Evolutionary conservation across 1,140 invertebrate species (phyloP).

Genomic region (Zophobas morio): DNA sequence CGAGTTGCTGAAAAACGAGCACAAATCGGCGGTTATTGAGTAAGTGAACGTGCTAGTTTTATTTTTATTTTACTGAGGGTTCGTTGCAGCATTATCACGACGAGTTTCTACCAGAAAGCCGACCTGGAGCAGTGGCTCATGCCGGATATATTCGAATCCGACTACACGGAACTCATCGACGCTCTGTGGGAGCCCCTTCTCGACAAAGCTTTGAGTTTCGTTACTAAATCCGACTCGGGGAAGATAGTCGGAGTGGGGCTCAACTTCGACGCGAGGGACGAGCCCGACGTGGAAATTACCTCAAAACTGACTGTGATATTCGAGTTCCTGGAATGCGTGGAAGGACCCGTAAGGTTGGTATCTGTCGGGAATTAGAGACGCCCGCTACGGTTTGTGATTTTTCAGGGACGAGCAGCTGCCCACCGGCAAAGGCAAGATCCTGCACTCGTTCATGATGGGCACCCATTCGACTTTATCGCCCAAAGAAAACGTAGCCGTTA

Average conservation of each 20-base stretch:
- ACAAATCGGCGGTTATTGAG: constrained; percentile 75
- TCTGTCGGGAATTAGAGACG: background rate
- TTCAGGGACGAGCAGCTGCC: constrained; percentile 69
- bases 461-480: constrained; percentile 76
- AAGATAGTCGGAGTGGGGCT: constrained; percentile 77
- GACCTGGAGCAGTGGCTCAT: constrained; percentile 85
- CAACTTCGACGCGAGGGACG: constrained; percentile 85
- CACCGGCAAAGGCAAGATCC: constrained; percentile 77
- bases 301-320: constrained; percentile 81
- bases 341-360: constrained; percentile 78
- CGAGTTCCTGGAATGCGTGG: constrained; percentile 83
- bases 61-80: constrained; percentile 16
- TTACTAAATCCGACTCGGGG: constrained; percentile 70
- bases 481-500: constrained; percentile 83
- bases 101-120: constrained; percentile 87
- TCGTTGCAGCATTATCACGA: constrained; percentile 80
- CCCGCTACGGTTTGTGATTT: constrained; percentile 11
- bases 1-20: constrained; percentile 73
- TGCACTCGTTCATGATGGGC: constrained; percentile 91
- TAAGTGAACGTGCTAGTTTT: constrained; percentile 63
- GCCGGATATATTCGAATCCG: constrained; percentile 74
- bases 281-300: constrained; percentile 79
- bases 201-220: constrained; percentile 80
- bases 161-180: constrained; percentile 79
- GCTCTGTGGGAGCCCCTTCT: constrained; percentile 78